Evolutionary conservation across 2,113 vertebrate genomes (phyloP).

Genomic region (Centropristis striata): DNA sequence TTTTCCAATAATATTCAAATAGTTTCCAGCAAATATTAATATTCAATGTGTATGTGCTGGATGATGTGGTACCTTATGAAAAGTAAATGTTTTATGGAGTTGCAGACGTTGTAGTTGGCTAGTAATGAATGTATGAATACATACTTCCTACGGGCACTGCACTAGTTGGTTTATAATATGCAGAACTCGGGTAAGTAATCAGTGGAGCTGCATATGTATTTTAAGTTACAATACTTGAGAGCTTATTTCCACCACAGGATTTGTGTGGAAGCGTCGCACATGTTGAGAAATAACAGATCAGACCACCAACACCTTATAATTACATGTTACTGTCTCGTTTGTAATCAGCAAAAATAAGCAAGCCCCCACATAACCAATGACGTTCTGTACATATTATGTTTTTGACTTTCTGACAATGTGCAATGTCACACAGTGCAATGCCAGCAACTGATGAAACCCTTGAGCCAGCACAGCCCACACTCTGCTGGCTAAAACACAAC

Average conservation of each 20-base stretch:
- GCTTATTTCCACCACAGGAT: background rate
- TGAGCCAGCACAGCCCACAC: constrained; percentile 42
- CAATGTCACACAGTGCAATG: constrained; percentile 43
- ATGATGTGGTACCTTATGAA: too few relatives aligned
- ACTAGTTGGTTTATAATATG: too few relatives aligned
- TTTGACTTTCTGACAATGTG: constrained; percentile 47
- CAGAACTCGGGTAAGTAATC: too few relatives aligned
- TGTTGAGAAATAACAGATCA: background rate
- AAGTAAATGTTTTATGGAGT: too few relatives aligned
- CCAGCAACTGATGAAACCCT: constrained; percentile 31
- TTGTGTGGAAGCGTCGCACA: background rate
- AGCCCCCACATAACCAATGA: constrained; percentile 9
- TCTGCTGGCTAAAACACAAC: constrained; percentile 38
- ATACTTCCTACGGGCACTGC: too few relatives aligned
- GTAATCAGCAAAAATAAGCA: constrained; percentile 1
- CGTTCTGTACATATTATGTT: constrained; percentile 24
- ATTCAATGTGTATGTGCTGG: too few relatives aligned
- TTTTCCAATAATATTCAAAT: too few relatives aligned
- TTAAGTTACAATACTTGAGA: background rate
- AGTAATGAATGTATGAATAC: too few relatives aligned
- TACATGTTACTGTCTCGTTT: background rate
- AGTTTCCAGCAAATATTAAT: too few relatives aligned
- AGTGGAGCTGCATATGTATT: background rate
- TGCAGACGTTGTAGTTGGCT: too few relatives aligned
- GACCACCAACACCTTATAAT: background rate